Evolutionary conservation across 2,113 vertebrate species (phyloP).

Genomic region (Ramphastos sulfuratus): DNA sequence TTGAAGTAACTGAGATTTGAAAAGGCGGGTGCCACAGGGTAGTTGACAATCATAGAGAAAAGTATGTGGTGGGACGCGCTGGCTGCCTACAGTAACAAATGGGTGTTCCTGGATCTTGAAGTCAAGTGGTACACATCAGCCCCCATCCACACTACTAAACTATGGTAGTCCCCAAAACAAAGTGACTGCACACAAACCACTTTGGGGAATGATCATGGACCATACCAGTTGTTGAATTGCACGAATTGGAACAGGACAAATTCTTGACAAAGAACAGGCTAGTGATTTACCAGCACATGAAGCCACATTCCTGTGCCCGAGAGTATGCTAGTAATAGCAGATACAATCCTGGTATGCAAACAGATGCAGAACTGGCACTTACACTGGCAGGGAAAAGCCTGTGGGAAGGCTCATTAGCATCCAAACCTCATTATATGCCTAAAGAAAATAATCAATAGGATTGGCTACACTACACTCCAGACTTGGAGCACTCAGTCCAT

Average conservation of each 20-base stretch:
- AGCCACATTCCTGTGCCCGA: background rate
- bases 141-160: background rate
- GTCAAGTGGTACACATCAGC: background rate
- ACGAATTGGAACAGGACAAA: background rate
- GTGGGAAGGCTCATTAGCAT: accelerated
- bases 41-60: background rate
- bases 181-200: background rate
- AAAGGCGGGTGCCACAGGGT: background rate
- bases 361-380: background rate
- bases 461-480: background rate
- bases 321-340: background rate
- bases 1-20: background rate
- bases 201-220: background rate
- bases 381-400: background rate
- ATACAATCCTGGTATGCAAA: background rate
- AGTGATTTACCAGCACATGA: background rate
- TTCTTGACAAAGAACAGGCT: background rate
- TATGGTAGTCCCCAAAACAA: background rate
- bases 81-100: background rate
- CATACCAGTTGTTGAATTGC: background rate
- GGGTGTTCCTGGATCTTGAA: background rate
- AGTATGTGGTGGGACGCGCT: background rate
- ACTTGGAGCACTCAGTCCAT: background rate
- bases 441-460: background rate
- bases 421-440: background rate